A percentile compares a stretch with the other conserved stretches of the same genome.
phyloP scores from a whole-genome alignment of 1,140 invertebrate genomes.

The Drosophila sucinea region DNA sequence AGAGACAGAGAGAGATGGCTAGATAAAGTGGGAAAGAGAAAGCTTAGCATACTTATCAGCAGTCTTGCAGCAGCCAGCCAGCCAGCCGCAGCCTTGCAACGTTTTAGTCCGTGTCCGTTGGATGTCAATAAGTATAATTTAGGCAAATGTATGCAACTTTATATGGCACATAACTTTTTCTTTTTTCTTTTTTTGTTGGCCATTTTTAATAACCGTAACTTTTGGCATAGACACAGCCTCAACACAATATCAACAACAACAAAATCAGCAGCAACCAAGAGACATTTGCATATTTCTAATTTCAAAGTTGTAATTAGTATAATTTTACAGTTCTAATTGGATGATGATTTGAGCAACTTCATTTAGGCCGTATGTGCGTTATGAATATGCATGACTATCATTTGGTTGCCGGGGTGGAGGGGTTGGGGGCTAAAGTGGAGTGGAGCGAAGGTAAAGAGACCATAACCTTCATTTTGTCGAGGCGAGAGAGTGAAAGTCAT shows the following conservation, averaged over 20 bases:
- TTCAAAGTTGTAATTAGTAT: conserved; percentile 82
- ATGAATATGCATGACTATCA: conserved; percentile 64
- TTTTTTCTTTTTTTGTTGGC: conserved; percentile 34
- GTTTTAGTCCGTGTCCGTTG: conserved; percentile 22
- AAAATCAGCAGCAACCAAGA: not conserved
- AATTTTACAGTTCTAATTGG: conserved; percentile 80
- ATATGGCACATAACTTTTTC: conserved; percentile 10
- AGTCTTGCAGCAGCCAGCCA: conserved; percentile 47
- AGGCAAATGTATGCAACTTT: conserved; percentile 71
- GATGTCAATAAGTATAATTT: conserved; percentile 75
- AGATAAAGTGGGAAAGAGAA: not conserved
- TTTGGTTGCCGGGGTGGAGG: not conserved
- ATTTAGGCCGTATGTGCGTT: conserved; percentile 56
- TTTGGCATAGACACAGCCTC: conserved; percentile 42
- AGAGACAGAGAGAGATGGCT: not conserved
- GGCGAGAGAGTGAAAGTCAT: conserved; percentile 62
- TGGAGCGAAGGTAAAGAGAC: conserved; percentile 31
- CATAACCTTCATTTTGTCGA: conserved; percentile 62
- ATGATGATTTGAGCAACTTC: conserved; percentile 76
- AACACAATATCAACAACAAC: not conserved
- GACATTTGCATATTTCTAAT: conserved; percentile 79
- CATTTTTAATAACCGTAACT: conserved; percentile 75
- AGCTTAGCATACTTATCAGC: conserved; percentile 72
- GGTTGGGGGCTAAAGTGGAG: not conserved
- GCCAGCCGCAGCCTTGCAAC: conserved; percentile 54